Base-by-base conservation (phyloP, 2,113 vertebrate species). In the Pteronura brasiliensis region DNA sequence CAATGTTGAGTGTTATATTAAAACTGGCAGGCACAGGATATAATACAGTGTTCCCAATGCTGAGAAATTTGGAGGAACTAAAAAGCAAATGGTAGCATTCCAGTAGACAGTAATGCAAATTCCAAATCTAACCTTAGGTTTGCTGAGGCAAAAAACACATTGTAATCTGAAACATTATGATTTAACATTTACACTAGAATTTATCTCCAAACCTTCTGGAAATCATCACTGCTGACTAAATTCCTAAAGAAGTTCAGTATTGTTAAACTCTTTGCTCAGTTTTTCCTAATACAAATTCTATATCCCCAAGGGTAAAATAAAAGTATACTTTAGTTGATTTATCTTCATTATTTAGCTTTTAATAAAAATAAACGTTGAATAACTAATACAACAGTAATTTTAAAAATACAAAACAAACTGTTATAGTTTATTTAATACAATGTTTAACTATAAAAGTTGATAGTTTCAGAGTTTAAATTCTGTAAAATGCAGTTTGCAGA, bases 361-460 rank as follows among this genome's bases (percentile, higher is more conserved):
- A 88, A 94, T 90, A 88, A 95, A 96, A 96, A 94, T 88, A 88
- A 94, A 96, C 14, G 12, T 63, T 39, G 21, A 92, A 72, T 83
- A 92, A 94, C 31, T 89, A 82, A 86, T 71, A 93, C 15, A 97
- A 77, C 76, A 47, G 27, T 84, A 93, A 90, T 87, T 96, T 92
- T 88, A 97, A 96, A 97, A 96, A 98, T 93, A 95, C 88, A 93
- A 91, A 85, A 36, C 61, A 95, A 98, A 81, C 27, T 89, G 67
- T 94, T 96, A 96, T 96, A 95, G 84, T 97, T 98, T 97, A 98
- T 98, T 98, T 97, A 97, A 97, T 96, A 98, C 88, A 97, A 98
- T 93, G 84, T 97, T 93, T 95, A 98, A 96, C 98, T 98, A 98
- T 97, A 98, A 98, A 98, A 98, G 95, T 98, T 97, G 97, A 98